Conservation (phyloP, 2,113 vertebrate species). For the Hymenochirus boettgeri region DNA sequence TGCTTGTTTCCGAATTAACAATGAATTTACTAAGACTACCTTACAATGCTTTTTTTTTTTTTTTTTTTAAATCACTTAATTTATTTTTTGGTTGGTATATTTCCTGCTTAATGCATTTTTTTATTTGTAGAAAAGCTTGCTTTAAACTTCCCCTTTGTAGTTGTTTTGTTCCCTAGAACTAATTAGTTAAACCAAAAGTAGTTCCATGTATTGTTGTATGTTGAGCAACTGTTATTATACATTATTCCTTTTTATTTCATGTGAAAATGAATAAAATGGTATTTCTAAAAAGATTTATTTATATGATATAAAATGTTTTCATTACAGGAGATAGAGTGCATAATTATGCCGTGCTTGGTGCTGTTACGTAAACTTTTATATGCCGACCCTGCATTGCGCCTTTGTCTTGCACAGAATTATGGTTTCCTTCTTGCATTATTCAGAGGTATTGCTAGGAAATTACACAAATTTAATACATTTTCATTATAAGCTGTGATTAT, state of each 20-base stretch:
- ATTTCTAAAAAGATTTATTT: too few species aligned
- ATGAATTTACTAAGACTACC: background rate
- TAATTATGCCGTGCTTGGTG: slow-evolving; percentile 70
- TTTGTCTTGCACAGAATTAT: slow-evolving; percentile 68
- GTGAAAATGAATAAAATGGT: background rate
- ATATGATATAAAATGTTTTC: too few species aligned
- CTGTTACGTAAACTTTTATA: slow-evolving; percentile 82
- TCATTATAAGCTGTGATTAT: too few species aligned
- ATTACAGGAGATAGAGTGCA: slow-evolving; percentile 70
- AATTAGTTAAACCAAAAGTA: background rate
- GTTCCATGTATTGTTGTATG: too few species aligned
- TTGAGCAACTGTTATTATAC: too few species aligned
- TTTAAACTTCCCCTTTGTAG: background rate
- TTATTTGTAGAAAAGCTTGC: background rate
- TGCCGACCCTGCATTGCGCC: slow-evolving; percentile 72
- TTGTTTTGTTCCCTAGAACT: background rate
- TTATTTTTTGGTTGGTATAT: too few species aligned
- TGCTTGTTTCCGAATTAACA: too few species aligned
- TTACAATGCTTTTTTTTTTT: too few species aligned
- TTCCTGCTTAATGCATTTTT: too few species aligned
- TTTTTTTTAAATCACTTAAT: too few species aligned
- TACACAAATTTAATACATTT: too few species aligned
- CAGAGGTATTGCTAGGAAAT: slow-evolving; percentile 65
- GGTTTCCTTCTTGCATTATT: slow-evolving; percentile 73
- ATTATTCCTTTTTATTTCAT: too few species aligned